Evolutionary conservation across 2,113 vertebrate genomes (phyloP).

Genomic region (Andinoacara biseriatus): DNA sequence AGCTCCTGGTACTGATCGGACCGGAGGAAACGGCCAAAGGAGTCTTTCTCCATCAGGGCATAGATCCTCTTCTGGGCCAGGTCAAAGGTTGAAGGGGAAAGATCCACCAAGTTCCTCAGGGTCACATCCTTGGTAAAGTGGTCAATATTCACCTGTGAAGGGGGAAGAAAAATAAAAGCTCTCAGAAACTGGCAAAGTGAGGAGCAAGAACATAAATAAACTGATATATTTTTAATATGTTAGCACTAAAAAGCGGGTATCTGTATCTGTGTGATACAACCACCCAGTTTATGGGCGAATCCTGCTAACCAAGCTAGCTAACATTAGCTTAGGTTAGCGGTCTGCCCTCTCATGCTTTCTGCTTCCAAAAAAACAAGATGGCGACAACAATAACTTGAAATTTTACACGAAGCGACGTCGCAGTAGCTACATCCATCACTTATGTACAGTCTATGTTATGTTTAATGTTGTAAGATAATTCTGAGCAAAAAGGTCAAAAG

Average conservation of each 20-base stretch:
- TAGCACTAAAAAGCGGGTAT: not conserved
- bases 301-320: too few relatives aligned
- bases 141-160: slow-evolving; percentile 93
- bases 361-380: not conserved
- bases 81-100: slow-evolving; percentile 87
- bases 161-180: not conserved
- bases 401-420: not conserved
- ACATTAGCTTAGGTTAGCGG: too few relatives aligned
- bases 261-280: not conserved
- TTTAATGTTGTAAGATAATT: not conserved
- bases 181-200: not conserved
- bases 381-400: not conserved
- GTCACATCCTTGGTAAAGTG: slow-evolving; percentile 94
- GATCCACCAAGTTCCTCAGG: slow-evolving; percentile 90
- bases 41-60: slow-evolving; percentile 97
- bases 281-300: too few relatives aligned
- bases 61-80: slow-evolving; percentile 92
- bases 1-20: slow-evolving; percentile 90
- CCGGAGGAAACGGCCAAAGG: slow-evolving; percentile 90
- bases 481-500: not conserved
- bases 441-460: not conserved
- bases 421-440: not conserved
- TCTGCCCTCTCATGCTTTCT: not conserved
- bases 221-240: not conserved
- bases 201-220: not conserved